A percentile compares a stretch with the other conserved stretches of the same genome.
Conservation (phyloP, 1,140 invertebrate genomes). For the Cydia pomonella region DNA sequence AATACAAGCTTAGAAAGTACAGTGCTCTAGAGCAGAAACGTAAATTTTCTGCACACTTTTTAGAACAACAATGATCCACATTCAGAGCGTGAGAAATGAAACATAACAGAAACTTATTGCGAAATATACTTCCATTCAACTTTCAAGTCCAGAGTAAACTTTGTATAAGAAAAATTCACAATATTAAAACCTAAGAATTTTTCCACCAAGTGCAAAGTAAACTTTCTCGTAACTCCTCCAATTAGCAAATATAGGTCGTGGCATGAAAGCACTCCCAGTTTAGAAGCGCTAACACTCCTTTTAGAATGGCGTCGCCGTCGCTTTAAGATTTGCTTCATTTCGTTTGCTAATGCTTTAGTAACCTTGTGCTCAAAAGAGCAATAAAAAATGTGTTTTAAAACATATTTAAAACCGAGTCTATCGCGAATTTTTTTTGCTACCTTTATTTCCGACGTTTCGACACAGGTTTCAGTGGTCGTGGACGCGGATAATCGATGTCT, state of each 20-base stretch:
- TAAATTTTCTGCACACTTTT: no score
- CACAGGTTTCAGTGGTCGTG: no score
- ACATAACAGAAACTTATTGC: no score
- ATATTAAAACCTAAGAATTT: background rate
- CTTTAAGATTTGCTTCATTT: constrained; percentile 10
- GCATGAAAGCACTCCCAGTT: background rate
- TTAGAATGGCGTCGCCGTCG: background rate
- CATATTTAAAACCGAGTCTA: no score
- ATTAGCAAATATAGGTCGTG: constrained; percentile 13
- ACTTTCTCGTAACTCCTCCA: constrained; percentile 8
- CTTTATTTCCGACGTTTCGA: no score
- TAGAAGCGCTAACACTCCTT: background rate
- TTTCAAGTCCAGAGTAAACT: background rate
- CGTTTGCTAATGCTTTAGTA: background rate
- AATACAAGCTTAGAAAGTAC: no score
- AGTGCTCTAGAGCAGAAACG: no score
- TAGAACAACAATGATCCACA: no score
- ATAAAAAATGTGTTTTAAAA: background rate
- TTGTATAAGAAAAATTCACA: background rate
- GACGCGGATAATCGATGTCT: no score
- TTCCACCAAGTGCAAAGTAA: constrained; percentile 1
- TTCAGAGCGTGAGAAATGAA: no score
- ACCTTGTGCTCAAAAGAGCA: background rate
- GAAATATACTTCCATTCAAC: no score
- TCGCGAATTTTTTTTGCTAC: no score